A percentile compares a stretch with the other conserved stretches of the same genome.
phyloP scores from a whole-genome alignment of 2,113 vertebrate genomes.

The Clarias macrocephalus region DNA sequence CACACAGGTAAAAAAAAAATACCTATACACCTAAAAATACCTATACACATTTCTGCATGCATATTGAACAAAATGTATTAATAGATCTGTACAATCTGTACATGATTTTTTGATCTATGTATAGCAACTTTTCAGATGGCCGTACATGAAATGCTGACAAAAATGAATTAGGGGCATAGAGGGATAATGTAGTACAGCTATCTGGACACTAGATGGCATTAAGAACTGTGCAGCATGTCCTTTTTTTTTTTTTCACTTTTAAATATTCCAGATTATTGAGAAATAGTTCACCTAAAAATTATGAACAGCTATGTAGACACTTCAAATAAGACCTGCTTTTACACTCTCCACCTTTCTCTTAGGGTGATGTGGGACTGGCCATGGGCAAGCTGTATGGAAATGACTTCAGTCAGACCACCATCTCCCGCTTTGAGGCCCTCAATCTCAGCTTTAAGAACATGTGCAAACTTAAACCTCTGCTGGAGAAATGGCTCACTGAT shows the following conservation, averaged over 20 bases:
- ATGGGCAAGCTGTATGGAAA: slow-evolving; percentile 95
- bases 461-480: slow-evolving; percentile 92
- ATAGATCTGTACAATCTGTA: not conserved
- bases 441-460: slow-evolving; percentile 97
- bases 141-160: too few species aligned
- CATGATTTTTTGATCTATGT: too few species aligned
- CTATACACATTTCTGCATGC: not conserved
- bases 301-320: not conserved
- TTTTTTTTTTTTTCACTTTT: not conserved
- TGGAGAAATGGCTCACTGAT: slow-evolving; percentile 93
- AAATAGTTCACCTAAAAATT: not conserved
- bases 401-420: slow-evolving; percentile 93
- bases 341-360: slow-evolving; percentile 1
- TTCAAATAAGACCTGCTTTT: not conserved
- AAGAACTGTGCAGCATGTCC: not conserved
- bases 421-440: slow-evolving; percentile 92
- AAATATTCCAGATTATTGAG: not conserved
- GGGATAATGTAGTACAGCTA: not conserved
- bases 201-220: slow-evolving; percentile 14
- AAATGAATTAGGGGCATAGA: not conserved
- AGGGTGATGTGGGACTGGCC: slow-evolving; percentile 91
- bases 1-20: slow-evolving; percentile 77
- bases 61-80: not conserved
- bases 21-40: not conserved
- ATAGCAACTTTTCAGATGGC: not conserved